These are phyloP conservation scores for Sebastes fasciatus DNA, from an alignment of 2,113 vertebrate species.

Conservation along the genomic window DNA sequence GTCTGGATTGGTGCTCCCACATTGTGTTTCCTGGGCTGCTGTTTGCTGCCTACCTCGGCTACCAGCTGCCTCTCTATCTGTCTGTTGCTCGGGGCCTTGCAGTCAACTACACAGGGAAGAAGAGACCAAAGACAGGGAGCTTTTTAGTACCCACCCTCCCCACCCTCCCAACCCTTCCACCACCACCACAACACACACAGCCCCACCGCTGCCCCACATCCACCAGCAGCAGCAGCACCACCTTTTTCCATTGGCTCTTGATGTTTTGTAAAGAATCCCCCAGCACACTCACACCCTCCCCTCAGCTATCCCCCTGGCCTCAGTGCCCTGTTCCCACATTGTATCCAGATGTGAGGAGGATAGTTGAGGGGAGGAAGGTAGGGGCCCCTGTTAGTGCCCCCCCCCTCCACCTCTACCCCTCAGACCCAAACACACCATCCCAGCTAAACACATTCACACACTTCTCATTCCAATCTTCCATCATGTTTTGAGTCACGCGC, in stretches of 20 bases:
- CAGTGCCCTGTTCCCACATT: conserved; percentile 73
- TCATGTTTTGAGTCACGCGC: not conserved
- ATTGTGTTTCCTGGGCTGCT: conserved; percentile 55
- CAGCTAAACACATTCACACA: not conserved
- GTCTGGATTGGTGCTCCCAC: conserved; percentile 25
- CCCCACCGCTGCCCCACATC: conserved; percentile 38
- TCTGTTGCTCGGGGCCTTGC: conserved; percentile 75
- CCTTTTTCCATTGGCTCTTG: conserved; percentile 69
- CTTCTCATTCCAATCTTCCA: not conserved
- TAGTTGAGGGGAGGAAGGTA: conserved; percentile 62
- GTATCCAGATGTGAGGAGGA: conserved; percentile 82
- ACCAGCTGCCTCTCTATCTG: conserved; percentile 69
- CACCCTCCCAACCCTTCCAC: not conserved
- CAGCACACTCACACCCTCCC: conserved; percentile 65
- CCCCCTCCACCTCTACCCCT: conserved; percentile 10
- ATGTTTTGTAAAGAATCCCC: conserved; percentile 77
- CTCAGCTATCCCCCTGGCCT: conserved; percentile 62
- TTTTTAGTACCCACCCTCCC: conserved; percentile 50
- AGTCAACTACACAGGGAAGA: conserved; percentile 74
- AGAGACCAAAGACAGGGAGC: conserved; percentile 74
- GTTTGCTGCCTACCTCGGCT: conserved; percentile 60
- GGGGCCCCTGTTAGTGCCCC: conserved; percentile 55
- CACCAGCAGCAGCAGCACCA: conserved; percentile 55
- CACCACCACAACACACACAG: conserved; percentile 51
- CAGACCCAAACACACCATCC: conserved; percentile 4